Evolutionary conservation across 2,113 vertebrate genomes (phyloP), one percentile per base, ranked within the genome.

Genomic region (Sterrhoptilus dennistouni): DNA sequence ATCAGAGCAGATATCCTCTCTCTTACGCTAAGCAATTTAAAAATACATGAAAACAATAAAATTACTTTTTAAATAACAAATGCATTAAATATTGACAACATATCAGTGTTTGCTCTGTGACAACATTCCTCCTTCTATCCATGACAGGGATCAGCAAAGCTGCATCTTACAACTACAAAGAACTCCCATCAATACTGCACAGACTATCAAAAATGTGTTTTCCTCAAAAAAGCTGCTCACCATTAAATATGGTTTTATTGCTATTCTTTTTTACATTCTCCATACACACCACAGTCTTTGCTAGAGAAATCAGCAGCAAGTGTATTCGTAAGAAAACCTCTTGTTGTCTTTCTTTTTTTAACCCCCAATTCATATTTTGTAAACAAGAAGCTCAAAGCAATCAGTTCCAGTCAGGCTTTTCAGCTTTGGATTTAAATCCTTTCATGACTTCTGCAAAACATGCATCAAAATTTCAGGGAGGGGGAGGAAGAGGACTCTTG

Each of bases 331-430:
- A 83, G 33, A 81, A 87, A 96, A 65, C 21, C 66, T 90, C 71
- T 40, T 83, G 82, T 25, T 88, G 83, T 89, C 45, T 88, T 71
- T 61, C 40, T 66, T 93, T 82, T 91, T 79, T 87, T 85, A 81
- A 85, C 81, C 56, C 59, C 27, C 81, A 52, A 64, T 75, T 94
- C 38, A 0, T 92, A 97, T 95, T 89, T 91, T 92, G 89, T 95
- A 91, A 94, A 97, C 74, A 94, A 96, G 83, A 95, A 89, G 52
- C 83, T 88, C 60, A 97, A 95, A 89, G 81, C 92, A 97, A 97
- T 97, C 95, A 93, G 94, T 97, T 97, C 92, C 95, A 96, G 87
- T 93, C 82, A 97, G 89, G 90, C 81, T 93, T 95, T 94, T 88
- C 95, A 92, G 95, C 78, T 96, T 69, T 91, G 60, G 87, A 97